Conservation (phyloP, 2,888 invertebrate species). For the Psylliodes chrysocephalus region DNA sequence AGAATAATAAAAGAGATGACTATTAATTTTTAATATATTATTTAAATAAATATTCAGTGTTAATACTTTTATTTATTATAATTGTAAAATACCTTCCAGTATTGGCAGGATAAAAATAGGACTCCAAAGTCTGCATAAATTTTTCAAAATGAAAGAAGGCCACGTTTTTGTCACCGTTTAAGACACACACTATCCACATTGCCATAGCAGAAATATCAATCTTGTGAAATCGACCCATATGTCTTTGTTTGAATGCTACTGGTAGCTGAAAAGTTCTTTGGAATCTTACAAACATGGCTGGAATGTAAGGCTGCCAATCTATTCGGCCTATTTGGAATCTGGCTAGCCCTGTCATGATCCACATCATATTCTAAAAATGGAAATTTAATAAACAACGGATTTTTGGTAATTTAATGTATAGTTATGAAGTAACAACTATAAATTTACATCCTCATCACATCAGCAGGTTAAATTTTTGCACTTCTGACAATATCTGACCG, state of each 20-base stretch:
- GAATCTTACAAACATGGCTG: slow-evolving; percentile 74
- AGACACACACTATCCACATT: slow-evolving; percentile 70
- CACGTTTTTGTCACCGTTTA: slow-evolving; percentile 73
- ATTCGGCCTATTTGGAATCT: slow-evolving; percentile 82
- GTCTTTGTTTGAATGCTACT: slow-evolving; percentile 77
- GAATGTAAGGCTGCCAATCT: slow-evolving; percentile 87
- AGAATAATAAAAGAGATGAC: too few species aligned
- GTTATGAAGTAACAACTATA: too few species aligned
- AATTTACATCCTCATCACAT: too few species aligned
- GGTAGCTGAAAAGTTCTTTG: slow-evolving; percentile 78
- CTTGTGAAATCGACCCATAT: slow-evolving; percentile 67
- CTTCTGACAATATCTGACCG: too few species aligned
- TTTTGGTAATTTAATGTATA: too few species aligned
- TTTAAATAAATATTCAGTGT: too few species aligned
- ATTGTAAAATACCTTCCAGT: slow-evolving; percentile 67
- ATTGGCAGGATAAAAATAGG: slow-evolving; percentile 92
- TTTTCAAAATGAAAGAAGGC: slow-evolving; percentile 80
- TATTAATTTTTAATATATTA: too few species aligned
- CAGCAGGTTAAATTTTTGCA: too few species aligned
- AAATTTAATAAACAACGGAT: slow-evolving; percentile 30
- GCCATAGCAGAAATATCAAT: slow-evolving; percentile 66
- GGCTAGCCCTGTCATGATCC: slow-evolving; percentile 79
- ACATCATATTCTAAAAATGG: slow-evolving; percentile 73
- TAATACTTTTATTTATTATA: too few species aligned
- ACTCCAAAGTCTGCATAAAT: slow-evolving; percentile 84